phyloP scores from a whole-genome alignment of 2,797 vertebrate genomes.

The Luscinia megarhynchos region DNA sequence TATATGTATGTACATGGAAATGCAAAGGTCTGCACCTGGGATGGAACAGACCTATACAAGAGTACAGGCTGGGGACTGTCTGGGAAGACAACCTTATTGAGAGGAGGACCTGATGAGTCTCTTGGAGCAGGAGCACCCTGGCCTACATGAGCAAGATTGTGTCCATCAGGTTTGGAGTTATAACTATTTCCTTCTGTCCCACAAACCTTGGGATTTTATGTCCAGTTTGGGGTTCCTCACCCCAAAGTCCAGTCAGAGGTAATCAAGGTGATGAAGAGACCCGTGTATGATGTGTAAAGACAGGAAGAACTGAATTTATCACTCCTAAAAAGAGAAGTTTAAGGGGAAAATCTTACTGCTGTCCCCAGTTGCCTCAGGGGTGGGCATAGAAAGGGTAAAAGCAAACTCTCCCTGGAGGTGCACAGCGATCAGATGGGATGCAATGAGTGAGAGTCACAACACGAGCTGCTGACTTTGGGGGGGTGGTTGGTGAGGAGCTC shows the following conservation, averaged over 20 bases:
- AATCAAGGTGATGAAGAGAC: background rate
- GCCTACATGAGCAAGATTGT: background rate
- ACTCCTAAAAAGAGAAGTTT: background rate
- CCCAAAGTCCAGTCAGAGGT: background rate
- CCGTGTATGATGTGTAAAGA: background rate
- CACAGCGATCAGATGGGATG: accelerated
- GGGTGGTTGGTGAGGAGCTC: background rate
- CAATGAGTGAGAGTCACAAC: background rate
- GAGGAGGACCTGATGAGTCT: background rate
- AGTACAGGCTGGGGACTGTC: background rate
- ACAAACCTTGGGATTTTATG: background rate
- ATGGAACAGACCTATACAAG: background rate
- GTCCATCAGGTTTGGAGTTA: background rate
- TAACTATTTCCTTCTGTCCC: background rate
- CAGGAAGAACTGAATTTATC: background rate
- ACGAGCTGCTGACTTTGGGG: background rate
- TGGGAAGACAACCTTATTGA: background rate
- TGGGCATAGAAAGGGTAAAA: background rate
- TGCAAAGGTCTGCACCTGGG: background rate
- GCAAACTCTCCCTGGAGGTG: background rate
- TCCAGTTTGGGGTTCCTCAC: background rate
- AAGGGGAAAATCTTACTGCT: background rate
- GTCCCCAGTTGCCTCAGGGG: background rate
- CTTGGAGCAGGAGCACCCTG: background rate
- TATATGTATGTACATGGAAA: background rate